A percentile compares a stretch with the other conserved stretches of the same genome.
Evolutionary conservation across 2,888 invertebrate species (phyloP).

Genomic region (Nezara viridula): DNA sequence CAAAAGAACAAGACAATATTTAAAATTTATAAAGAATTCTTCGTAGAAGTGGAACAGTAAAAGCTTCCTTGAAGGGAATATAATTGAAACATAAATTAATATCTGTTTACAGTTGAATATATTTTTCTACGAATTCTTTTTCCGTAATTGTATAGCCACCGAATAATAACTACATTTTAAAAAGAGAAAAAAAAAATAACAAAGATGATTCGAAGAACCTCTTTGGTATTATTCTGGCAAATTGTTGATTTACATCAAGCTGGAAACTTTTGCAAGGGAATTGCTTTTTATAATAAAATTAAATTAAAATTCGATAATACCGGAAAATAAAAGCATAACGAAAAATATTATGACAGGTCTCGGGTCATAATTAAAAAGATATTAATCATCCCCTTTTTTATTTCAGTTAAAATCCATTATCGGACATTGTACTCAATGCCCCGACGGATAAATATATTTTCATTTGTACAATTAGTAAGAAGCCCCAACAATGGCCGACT

Average conservation of each 20-base stretch:
- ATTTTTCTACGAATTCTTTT: no score
- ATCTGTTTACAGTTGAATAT: no score
- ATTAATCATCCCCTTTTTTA: constrained; percentile 24
- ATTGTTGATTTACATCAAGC: background rate
- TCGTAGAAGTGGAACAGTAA: no score
- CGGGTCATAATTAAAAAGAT: constrained; percentile 9
- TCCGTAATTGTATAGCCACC: no score
- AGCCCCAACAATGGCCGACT: background rate
- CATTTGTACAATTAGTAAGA: constrained; percentile 12
- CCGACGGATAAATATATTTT: constrained; percentile 37
- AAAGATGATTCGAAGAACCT: background rate
- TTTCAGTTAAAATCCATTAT: constrained; percentile 16
- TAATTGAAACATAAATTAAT: no score
- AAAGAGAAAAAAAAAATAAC: background rate
- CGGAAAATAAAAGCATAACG: background rate
- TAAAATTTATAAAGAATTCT: no score
- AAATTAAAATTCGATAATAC: background rate
- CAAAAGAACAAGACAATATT: no score
- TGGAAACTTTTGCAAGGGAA: background rate
- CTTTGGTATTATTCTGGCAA: background rate
- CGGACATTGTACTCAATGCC: background rate
- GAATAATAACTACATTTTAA: no score
- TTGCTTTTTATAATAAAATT: background rate
- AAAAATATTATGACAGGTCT: background rate
- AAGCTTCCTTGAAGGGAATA: no score